Conservation (phyloP, 2,113 vertebrate species). For the Cephalopholis sonnerati region DNA sequence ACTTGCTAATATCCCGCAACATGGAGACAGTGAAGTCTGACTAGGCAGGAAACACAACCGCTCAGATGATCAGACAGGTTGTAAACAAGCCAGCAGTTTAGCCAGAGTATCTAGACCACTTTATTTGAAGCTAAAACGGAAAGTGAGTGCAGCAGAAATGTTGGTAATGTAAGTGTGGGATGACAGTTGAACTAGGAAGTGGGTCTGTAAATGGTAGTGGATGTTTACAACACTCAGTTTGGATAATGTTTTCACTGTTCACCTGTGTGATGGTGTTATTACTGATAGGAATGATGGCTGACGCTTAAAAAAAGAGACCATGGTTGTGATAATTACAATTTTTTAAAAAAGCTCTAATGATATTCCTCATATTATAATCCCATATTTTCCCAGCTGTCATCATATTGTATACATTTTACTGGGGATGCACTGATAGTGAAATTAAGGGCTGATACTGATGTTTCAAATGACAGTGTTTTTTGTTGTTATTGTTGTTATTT, state of each 20-base stretch:
- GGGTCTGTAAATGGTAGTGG: neutral
- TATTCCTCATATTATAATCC: neutral
- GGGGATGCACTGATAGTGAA: no score
- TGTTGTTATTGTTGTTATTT: no score
- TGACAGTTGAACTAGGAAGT: neutral
- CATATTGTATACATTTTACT: no score
- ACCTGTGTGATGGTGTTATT: neutral
- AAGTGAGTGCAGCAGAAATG: neutral
- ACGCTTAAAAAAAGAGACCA: neutral
- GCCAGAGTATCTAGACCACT: neutral
- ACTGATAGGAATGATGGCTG: no score
- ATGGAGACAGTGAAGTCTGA: neutral
- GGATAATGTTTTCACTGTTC: neutral
- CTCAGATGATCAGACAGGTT: neutral
- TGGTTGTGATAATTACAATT: neutral
- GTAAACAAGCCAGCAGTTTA: neutral
- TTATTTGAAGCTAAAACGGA: neutral
- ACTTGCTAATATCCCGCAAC: neutral
- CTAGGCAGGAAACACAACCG: neutral
- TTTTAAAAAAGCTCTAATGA: neutral
- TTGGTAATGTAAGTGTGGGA: neutral
- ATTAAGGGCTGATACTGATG: no score
- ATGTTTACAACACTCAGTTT: neutral
- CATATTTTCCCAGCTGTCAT: neutral
- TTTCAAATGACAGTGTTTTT: no score